These are phyloP conservation scores for Seriola rivoliana DNA, from an alignment of 2,113 vertebrate species.

Conservation along the genomic window DNA sequence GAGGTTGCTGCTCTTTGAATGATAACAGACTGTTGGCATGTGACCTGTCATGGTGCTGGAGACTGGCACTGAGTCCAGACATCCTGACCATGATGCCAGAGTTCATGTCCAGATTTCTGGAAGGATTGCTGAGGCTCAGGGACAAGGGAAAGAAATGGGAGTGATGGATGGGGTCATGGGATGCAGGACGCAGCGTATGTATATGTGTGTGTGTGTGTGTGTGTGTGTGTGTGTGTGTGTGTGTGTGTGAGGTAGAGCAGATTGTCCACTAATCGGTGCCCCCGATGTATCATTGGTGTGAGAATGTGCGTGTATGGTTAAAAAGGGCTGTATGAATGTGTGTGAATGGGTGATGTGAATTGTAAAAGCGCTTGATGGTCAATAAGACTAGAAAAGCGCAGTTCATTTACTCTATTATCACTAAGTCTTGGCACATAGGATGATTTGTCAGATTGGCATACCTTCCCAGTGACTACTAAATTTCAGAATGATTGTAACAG, in stretches of 20 bases:
- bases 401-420: no score
- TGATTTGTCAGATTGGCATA: background rate
- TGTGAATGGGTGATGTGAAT: no score
- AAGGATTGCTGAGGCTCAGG: conserved; percentile 26
- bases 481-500: conserved; percentile 2
- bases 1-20: conserved; percentile 42
- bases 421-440: background rate
- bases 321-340: no score
- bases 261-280: no score
- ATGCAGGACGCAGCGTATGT: background rate
- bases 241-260: no score
- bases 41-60: background rate
- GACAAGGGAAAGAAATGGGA: background rate
- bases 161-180: conserved; percentile 6
- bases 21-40: conserved; percentile 53
- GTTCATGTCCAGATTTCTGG: conserved; percentile 28
- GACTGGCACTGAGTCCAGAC: conserved; percentile 22
- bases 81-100: conserved; percentile 24
- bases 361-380: no score
- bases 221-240: no score
- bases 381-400: no score
- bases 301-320: no score
- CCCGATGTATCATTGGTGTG: no score
- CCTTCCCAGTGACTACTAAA: background rate
- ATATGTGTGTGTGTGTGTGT: background rate